These are phyloP conservation scores for Machaerirhynchus nigripectus DNA, from an alignment of 2,113 vertebrate genomes.

Conservation along the genomic window DNA sequence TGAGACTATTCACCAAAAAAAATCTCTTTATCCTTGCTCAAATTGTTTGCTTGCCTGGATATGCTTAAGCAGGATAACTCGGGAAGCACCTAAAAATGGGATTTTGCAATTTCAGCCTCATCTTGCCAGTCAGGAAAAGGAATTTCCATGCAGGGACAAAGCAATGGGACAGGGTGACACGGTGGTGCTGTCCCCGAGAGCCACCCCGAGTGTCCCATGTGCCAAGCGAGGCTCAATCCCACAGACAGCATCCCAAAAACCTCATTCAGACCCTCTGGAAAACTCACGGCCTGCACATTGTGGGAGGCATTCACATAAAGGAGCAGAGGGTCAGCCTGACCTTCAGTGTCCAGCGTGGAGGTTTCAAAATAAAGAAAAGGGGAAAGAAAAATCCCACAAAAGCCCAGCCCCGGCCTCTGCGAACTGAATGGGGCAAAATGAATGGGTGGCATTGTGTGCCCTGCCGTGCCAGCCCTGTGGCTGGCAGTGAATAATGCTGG, in stretches of 20 bases:
- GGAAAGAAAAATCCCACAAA: background rate
- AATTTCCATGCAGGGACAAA: background rate
- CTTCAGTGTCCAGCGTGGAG: background rate
- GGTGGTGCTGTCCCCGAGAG: background rate
- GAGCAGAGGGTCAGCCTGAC: background rate
- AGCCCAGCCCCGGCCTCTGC: background rate
- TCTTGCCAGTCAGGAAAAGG: background rate
- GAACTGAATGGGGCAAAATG: slow-evolving; percentile 26
- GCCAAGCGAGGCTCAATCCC: background rate
- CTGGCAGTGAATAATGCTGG: background rate
- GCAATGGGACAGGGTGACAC: background rate
- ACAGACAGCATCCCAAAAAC: background rate
- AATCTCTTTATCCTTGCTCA: background rate
- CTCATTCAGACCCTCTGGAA: background rate
- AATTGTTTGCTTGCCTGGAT: background rate
- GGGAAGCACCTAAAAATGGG: background rate
- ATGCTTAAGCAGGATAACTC: background rate
- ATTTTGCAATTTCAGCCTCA: background rate
- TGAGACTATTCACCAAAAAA: background rate
- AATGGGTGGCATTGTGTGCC: slow-evolving; percentile 55
- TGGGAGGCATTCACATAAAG: background rate
- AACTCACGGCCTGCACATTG: background rate
- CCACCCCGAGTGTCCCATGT: rapidly evolving
- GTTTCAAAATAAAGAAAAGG: background rate
- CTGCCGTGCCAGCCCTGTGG: background rate